Evolutionary conservation across 1,140 invertebrate genomes (phyloP).

Genomic region (Aplysia californica): DNA sequence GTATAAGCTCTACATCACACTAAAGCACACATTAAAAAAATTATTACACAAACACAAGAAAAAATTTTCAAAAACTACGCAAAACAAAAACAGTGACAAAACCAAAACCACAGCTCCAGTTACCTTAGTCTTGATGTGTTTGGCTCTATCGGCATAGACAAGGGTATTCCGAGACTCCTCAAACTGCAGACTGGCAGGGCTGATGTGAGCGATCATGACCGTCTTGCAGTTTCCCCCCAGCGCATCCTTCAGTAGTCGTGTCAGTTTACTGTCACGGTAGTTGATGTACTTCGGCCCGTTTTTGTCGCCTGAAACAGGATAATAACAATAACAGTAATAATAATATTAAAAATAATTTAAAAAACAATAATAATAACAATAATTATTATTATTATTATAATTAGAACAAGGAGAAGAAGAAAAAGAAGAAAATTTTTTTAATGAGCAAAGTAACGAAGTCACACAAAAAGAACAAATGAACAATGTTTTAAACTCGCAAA

Average conservation of each 20-base stretch:
- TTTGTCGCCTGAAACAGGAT: conserved; percentile 71
- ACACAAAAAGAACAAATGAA: too few relatives aligned
- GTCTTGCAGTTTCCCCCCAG: conserved; percentile 93
- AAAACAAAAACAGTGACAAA: too few relatives aligned
- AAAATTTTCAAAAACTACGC: too few relatives aligned
- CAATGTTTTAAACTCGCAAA: too few relatives aligned
- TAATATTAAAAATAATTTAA: too few relatives aligned
- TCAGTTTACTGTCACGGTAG: conserved; percentile 95
- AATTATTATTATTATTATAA: background rate
- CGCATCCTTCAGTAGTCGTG: conserved; percentile 92
- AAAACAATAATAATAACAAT: background rate
- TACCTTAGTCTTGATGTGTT: conserved; percentile 84
- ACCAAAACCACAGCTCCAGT: too few relatives aligned
- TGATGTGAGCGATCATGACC: conserved; percentile 97
- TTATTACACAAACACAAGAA: too few relatives aligned
- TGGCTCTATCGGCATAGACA: conserved; percentile 93
- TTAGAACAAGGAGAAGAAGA: too few relatives aligned
- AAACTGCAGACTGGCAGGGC: conserved; percentile 79
- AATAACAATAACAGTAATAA: background rate
- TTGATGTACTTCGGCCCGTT: conserved; percentile 87
- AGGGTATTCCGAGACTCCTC: conserved; percentile 96
- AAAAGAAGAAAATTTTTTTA: too few relatives aligned
- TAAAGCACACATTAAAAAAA: too few relatives aligned
- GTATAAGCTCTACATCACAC: too few relatives aligned
- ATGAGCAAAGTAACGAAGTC: too few relatives aligned